Percentiles rank a stretch among this genome's conserved stretches.
phyloP scores from a whole-genome alignment of 2,113 vertebrate species.

The Alaudala cheleensis region DNA sequence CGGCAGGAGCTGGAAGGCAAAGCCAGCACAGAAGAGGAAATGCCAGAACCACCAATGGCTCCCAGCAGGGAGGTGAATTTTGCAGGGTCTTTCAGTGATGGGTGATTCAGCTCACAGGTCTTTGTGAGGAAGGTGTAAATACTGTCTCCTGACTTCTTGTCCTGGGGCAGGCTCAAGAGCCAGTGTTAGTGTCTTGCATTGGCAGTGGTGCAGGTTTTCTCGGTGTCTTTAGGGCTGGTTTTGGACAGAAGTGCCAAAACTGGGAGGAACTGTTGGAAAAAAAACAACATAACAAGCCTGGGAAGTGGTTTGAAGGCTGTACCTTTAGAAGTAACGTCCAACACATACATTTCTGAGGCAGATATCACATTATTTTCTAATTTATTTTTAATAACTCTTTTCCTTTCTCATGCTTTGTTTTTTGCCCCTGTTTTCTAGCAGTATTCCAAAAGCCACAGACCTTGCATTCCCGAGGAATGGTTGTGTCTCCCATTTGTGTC shows the following conservation, averaged over 20 bases:
- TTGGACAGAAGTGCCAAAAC: neutral
- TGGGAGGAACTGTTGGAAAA: neutral
- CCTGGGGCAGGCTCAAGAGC: neutral
- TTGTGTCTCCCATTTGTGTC: neutral
- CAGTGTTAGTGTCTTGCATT: accelerated
- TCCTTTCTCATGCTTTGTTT: neutral
- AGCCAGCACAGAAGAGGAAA: neutral
- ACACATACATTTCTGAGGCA: neutral
- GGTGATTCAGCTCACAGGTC: neutral
- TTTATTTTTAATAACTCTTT: neutral
- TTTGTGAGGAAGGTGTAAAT: accelerated
- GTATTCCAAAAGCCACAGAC: neutral
- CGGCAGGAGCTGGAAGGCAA: neutral
- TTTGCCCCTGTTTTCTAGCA: neutral
- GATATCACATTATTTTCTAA: neutral
- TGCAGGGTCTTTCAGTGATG: accelerated
- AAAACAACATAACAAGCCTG: neutral
- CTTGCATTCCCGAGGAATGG: neutral
- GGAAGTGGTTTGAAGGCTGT: neutral
- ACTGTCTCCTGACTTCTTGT: accelerated
- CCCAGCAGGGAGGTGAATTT: neutral
- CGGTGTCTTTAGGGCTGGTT: neutral
- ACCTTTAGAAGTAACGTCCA: neutral
- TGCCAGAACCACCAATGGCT: neutral
- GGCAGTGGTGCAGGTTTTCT: neutral